phyloP scores from a whole-genome alignment of 2,888 invertebrate species.

The Leucoma salicis region DNA sequence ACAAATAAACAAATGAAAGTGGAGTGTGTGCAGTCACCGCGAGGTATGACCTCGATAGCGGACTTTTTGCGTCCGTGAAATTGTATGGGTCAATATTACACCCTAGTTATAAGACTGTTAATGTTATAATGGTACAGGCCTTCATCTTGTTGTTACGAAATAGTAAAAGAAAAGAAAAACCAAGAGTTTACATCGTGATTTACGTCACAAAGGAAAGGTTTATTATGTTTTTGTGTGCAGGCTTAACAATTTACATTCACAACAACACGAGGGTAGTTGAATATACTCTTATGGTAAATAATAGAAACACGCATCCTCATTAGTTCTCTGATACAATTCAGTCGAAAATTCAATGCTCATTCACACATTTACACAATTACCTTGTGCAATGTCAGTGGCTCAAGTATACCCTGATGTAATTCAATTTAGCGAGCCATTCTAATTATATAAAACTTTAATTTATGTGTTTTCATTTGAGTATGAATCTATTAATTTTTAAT shows the following conservation, averaged over 20 bases:
- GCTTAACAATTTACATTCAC: no score
- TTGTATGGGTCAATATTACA: constrained; percentile 14
- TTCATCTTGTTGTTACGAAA: no score
- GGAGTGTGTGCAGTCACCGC: constrained; percentile 6
- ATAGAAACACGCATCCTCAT: no score
- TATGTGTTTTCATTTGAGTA: constrained; percentile 8
- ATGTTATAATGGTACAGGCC: neutral
- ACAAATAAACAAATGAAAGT: constrained; percentile 5
- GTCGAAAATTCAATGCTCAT: constrained; percentile 13
- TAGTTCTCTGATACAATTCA: no score
- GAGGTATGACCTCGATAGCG: constrained; percentile 17
- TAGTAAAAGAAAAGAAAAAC: no score
- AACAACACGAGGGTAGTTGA: no score
- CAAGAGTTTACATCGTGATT: no score
- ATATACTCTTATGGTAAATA: no score
- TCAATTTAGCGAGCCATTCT: constrained; percentile 15
- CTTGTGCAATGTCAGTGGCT: constrained; percentile 30
- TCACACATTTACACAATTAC: constrained; percentile 30
- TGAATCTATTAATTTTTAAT: neutral
- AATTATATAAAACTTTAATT: constrained; percentile 25
- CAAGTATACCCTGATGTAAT: constrained; percentile 29
- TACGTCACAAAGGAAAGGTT: no score
- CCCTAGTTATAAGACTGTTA: constrained; percentile 13
- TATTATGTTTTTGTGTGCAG: no score
- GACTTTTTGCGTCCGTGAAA: constrained; percentile 18